Percentiles rank a stretch among this genome's conserved stretches.
These are phyloP conservation scores for Chondrilla cf. caribensis DNA, from an alignment of 37 sponge, comb jelly and placozoan species.

Conservation along the genomic window DNA sequence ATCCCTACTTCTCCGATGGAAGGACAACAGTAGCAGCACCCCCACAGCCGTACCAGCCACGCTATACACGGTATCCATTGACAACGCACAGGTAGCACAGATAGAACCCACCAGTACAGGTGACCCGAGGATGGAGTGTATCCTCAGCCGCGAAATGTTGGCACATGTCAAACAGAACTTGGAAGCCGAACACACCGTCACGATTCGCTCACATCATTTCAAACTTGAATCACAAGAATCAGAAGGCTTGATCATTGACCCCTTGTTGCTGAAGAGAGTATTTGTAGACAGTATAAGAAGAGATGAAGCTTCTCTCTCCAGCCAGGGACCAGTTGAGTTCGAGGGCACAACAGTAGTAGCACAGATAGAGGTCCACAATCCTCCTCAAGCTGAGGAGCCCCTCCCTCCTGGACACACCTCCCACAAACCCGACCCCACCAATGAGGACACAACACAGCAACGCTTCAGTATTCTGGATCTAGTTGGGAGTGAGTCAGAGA, in stretches of 20 bases:
- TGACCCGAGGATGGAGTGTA: neutral
- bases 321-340: too few relatives aligned
- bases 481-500: neutral
- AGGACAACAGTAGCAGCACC: neutral
- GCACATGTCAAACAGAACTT: neutral
- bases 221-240: conserved; percentile 7
- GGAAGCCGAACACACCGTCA: neutral
- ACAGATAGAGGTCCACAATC: too few relatives aligned
- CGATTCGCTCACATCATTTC: neutral
- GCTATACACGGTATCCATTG: neutral
- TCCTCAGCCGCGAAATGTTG: neutral
- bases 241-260: neutral
- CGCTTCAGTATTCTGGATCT: neutral
- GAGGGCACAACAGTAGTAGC: too few relatives aligned
- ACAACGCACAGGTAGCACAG: neutral
- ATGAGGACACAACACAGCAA: neutral
- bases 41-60: neutral
- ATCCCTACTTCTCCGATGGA: conserved; percentile 4
- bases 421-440: too few relatives aligned
- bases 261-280: neutral
- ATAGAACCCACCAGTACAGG: neutral
- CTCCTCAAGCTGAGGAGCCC: too few relatives aligned
- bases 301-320: neutral
- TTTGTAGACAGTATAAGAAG: neutral
- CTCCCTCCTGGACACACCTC: too few relatives aligned